Evolutionary conservation across 2,113 vertebrate species (phyloP), one percentile per base, ranked within the genome.

Genomic region (Osmerus mordax): DNA sequence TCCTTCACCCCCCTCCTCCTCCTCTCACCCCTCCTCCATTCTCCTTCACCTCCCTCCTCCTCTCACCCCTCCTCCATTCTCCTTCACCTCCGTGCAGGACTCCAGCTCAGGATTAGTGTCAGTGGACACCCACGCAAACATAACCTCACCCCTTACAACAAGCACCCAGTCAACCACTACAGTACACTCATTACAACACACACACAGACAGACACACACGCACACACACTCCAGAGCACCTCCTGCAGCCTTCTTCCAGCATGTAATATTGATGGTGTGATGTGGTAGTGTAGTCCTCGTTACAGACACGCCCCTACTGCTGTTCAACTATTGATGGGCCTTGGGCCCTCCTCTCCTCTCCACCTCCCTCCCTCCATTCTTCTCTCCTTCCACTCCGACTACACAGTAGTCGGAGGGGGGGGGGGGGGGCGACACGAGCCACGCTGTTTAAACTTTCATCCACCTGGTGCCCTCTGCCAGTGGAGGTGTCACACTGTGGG

Each of bases 281-380:
- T 89, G 85, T 86, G 78, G 23, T 23, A 23, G 1, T 23, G 83
- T 90, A 81, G 70, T 83, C 84, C 87, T 91, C 90, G 90, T 93
- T 92, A 91, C 84, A 83, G 84, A 83, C 80, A 84, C 85, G 87
- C 85, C 47, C 56, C 72, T 25, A 58, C 81, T 84, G 32, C 87
- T 86, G 73, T 82, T 91, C 84, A 90, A 91, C 83, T 91, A 91
- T 92, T 91, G 90, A 92, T 91, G 90, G 85, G 88, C 86, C 87
- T 66, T 51, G 81, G 81, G 82, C 81, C 84, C 23, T 6, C 12
- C 59, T 25, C 59, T 85, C 80, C 76, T 25, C 59, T 85, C 80
- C 76, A 32, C 29, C 58, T 4, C 3, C 58, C 5, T 41, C 36
- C 36, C 5, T 41, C 7, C 36, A 41, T 41, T 59, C 19, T 21